These are phyloP conservation scores for Neoaliturus tenellus DNA, from an alignment of 2,888 invertebrate species.

Conservation along the genomic window DNA sequence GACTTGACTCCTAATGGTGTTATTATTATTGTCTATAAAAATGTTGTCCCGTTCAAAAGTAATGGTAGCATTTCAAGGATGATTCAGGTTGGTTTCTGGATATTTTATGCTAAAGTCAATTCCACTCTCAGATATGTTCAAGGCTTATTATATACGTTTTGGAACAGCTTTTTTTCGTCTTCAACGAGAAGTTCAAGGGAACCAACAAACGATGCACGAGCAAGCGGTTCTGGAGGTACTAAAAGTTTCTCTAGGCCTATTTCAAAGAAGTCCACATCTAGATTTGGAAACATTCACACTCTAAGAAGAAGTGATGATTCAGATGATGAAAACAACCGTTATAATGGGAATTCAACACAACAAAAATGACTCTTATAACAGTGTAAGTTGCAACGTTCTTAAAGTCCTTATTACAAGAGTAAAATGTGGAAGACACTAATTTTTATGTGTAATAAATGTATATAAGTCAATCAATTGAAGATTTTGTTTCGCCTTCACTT, in stretches of 20 bases:
- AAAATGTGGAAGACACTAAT: not conserved
- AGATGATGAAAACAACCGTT: conserved; percentile 55
- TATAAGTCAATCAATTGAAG: not conserved
- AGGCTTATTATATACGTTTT: not conserved
- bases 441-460: conserved; percentile 2
- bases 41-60: not conserved
- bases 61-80: not conserved
- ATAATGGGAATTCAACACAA: conserved; percentile 55
- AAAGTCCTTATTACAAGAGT: not conserved
- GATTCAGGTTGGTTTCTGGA: conserved; percentile 5
- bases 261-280: not conserved
- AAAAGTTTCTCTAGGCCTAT: not conserved
- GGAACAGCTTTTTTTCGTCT: conserved; percentile 14
- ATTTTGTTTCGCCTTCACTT: no score
- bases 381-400: not conserved
- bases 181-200: not conserved
- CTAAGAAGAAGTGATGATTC: conserved; percentile 34
- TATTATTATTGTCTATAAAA: conserved; percentile 23
- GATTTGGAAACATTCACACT: conserved; percentile 51
- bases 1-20: conserved; percentile 15
- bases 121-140: not conserved
- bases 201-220: not conserved
- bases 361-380: conserved; percentile 31
- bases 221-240: not conserved
- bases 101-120: not conserved